Evolutionary conservation across 2,797 vertebrate genomes (phyloP).

Genomic region (Liparis tanakae): DNA sequence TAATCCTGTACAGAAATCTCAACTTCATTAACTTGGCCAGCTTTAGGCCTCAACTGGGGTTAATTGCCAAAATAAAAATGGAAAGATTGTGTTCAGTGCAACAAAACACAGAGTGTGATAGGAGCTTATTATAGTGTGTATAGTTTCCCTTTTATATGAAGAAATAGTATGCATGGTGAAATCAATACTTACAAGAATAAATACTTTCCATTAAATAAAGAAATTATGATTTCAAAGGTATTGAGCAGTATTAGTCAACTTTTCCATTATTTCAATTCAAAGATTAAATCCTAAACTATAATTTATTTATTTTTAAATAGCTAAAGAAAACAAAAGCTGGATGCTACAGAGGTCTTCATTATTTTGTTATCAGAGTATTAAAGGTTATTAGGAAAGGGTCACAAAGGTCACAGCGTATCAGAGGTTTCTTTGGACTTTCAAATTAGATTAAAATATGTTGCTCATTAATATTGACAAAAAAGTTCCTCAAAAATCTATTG

Average conservation of each 20-base stretch:
- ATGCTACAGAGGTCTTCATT: background rate
- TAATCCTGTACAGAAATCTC: constrained; percentile 86
- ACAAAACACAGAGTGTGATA: constrained; percentile 62
- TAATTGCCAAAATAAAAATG: constrained; percentile 87
- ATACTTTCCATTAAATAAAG: constrained; percentile 39
- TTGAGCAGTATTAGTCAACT: constrained; percentile 43
- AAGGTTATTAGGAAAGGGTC: constrained; percentile 19
- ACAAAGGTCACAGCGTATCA: constrained; percentile 13
- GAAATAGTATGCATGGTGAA: constrained; percentile 31
- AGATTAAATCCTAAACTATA: constrained; percentile 39
- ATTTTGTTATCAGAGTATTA: constrained; percentile 4
- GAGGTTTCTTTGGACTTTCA: constrained; percentile 18
- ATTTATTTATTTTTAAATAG: too few relatives aligned
- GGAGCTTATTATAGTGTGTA: constrained; percentile 42
- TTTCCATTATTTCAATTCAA: constrained; percentile 25
- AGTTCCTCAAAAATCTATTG: constrained; percentile 32
- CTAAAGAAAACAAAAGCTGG: background rate
- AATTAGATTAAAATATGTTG: constrained; percentile 25
- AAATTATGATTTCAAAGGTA: constrained; percentile 31
- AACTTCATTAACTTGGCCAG: constrained; percentile 91
- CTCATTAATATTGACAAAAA: constrained; percentile 53
- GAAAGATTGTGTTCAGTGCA: constrained; percentile 68
- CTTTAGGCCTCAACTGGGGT: constrained; percentile 82
- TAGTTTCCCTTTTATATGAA: constrained; percentile 39
- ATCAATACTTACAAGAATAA: constrained; percentile 41